Base-by-base conservation (phyloP, 2,113 vertebrate species). In the Epinephelus fuscoguttatus region DNA sequence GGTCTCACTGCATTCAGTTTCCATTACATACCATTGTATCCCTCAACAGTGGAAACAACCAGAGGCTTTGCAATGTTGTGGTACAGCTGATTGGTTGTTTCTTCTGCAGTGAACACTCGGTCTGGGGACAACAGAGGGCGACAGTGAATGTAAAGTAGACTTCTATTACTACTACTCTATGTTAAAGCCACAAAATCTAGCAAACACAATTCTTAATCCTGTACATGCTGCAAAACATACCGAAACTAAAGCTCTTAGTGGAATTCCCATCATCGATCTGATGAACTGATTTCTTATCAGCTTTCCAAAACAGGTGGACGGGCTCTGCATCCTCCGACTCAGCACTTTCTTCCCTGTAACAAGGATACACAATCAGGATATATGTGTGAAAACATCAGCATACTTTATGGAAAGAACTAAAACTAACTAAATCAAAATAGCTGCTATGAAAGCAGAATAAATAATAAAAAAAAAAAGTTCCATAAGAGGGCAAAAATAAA, bases 41-140 rank as follows among this genome's bases (percentile, higher is more conserved):
- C 98, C 56, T 95, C 92, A 13, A 99, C 96, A 19, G 97, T 93
- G 56, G 98, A 99, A n/a, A 96, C 93, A 47, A 99, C 97, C 90
- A 99, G 96, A 12, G 98, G 96, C 78, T 97, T 97, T 13, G 97
- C 97, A 11, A 99, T 95, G 55, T 94, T 95, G 69, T 97, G 95
- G 80, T 99, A 99, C 2, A 99, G 93, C 50, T 97, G 94, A 75
- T 88, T 88, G 19, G 98, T 98, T 33, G 93, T 95, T 94, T 98
- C 97, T 0, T 89, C 89, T 2, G 96, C 93, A 6, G 95, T 91
- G 92, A 99, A 99, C 23, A 99, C 97, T 60, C 95, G 93, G 92
- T 99, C 98, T 96, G 67, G 17, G 25, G 61, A 71, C 23, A 64
- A 25, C 8, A 86, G 59, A 66, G 40, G 3, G 55, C 2, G 25